Evolutionary conservation across 1,140 invertebrate species (phyloP), one percentile per base, ranked within the genome.

Genomic region (Amphibalanus amphitrite): DNA sequence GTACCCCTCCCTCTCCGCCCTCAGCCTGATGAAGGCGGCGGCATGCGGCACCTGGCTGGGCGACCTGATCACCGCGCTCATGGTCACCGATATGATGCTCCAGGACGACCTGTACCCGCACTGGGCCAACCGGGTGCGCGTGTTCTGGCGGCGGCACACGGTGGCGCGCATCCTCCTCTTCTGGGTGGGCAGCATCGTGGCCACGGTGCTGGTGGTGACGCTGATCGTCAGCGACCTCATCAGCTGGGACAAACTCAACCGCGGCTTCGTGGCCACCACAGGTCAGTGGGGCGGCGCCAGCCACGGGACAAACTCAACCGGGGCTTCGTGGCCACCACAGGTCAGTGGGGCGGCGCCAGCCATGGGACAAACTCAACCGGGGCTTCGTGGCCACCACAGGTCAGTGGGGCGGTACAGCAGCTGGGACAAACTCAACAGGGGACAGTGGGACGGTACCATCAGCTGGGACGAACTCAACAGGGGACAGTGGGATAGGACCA

Each of bases 21-120:
- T 76, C 78, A 79, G 79, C 77, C 72, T 85, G 73, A 85, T 84
- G 83, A 85, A 85, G 76, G 82, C 81, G 25, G 83, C 84, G 25
- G 84, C 84, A 0, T 82, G 80, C 75, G 83, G 83, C 28, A 85
- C 84, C 0, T 85, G 84, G 84, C 79, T 84, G 73, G 84, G 84
- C 3, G 84, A 85, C 75, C 81, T 84, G 71, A 81, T 85, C 73
- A 85, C 84, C 15, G 83, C 83, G 20, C 76, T 80, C 26, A 77
- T 84, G 82, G 83, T 85, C 20, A 84, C 83, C 67, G 84, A 85
- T 74, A 84, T 85, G 77, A 85, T 85, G 83, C 79, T 85, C 15
- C 84, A 85, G 76, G 84, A 85, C 74, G 82, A 82, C 74, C 77
- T 85, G 23, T 85, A 85, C 75, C 83, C 84, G 0, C 74, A 79